Conservation (phyloP, 2,888 invertebrate genomes). For the Resseliella maxima region DNA sequence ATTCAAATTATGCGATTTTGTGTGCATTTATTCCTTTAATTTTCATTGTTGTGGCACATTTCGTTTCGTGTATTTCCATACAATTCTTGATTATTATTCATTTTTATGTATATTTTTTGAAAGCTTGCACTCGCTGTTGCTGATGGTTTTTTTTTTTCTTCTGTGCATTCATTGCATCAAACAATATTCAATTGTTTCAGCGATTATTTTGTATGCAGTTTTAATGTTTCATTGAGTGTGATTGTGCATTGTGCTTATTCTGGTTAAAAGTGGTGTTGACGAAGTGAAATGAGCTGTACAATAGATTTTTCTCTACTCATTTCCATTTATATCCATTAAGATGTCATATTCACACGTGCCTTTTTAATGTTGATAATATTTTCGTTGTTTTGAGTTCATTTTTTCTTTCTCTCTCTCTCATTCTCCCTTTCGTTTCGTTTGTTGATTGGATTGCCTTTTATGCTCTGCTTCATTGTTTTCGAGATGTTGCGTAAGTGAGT, state of each 20-base stretch:
- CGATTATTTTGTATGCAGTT: too few relatives aligned
- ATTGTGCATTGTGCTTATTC: neutral
- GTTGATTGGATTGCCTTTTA: slow-evolving; percentile 8
- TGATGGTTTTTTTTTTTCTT: neutral
- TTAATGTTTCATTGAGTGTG: neutral
- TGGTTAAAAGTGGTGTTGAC: slow-evolving; percentile 8
- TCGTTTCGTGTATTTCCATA: neutral
- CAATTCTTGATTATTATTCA: too few relatives aligned
- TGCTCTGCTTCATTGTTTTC: neutral
- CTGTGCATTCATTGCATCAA: neutral
- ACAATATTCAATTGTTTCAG: slow-evolving; percentile 14
- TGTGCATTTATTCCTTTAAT: neutral
- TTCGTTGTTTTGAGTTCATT: neutral
- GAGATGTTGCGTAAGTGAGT: neutral
- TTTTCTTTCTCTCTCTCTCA: too few relatives aligned
- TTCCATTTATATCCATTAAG: slow-evolving; percentile 43
- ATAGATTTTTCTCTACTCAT: slow-evolving; percentile 20
- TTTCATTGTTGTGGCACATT: neutral
- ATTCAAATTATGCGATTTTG: neutral
- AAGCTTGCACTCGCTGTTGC: neutral
- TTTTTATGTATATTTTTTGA: too few relatives aligned
- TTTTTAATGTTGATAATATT: slow-evolving; percentile 47
- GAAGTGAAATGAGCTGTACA: slow-evolving; percentile 21
- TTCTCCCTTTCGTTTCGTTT: too few relatives aligned
- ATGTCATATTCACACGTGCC: slow-evolving; percentile 44